A percentile compares a stretch with the other conserved stretches of the same genome.
Evolutionary conservation across 1,140 invertebrate genomes (phyloP).

Genomic region (Pseudomyrmex dendroicus): DNA sequence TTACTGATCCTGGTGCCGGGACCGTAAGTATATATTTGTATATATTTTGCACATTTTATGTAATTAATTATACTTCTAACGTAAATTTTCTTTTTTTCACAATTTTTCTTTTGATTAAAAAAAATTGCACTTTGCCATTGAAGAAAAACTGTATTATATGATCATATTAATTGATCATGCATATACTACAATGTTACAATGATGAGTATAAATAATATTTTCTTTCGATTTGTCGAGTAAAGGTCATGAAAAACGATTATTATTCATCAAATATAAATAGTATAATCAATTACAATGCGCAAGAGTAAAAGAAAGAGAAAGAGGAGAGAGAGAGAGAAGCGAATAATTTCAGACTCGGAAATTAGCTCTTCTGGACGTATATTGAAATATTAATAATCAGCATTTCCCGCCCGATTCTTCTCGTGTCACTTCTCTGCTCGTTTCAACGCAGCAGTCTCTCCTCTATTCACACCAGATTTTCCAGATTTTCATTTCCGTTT

Average conservation of each 20-base stretch:
- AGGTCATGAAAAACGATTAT: not conserved
- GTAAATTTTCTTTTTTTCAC: not conserved
- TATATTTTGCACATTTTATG: constrained; percentile 22
- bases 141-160: not conserved
- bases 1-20: constrained; percentile 89
- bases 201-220: not conserved
- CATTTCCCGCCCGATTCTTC: constrained; percentile 23
- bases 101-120: too few species aligned
- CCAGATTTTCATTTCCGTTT: constrained; percentile 75
- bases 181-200: not conserved
- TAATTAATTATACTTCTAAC: not conserved
- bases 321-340: too few species aligned
- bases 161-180: constrained; percentile 1
- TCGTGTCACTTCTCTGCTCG: constrained; percentile 8
- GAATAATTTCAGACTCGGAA: constrained; percentile 46
- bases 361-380: constrained; percentile 21
- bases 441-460: constrained; percentile 17
- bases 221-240: not conserved
- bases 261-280: constrained; percentile 4
- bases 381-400: constrained; percentile 50
- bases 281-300: constrained; percentile 32
- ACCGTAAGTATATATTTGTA: constrained; percentile 87
- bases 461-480: constrained; percentile 49
- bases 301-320: too few species aligned
- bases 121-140: too few species aligned